Percentiles rank a stretch among this genome's conserved stretches.
phyloP scores from a whole-genome alignment of 1,140 invertebrate genomes.

The Olivierus martensii region DNA sequence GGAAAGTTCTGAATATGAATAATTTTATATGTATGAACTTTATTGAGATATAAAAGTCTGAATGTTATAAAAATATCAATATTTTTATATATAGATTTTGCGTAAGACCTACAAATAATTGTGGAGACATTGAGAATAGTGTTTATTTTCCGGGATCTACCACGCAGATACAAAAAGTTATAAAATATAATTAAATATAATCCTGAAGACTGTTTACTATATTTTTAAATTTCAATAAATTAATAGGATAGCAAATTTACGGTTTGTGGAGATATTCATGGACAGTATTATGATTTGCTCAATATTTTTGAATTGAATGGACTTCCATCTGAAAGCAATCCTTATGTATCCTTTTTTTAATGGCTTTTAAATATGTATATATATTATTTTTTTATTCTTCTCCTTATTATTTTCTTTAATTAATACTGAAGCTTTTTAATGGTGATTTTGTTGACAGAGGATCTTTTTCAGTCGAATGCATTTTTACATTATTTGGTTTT shows the following conservation, averaged over 20 bases:
- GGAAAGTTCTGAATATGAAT: too few relatives aligned
- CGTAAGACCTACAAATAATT: too few relatives aligned
- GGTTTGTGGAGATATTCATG: constrained; percentile 99
- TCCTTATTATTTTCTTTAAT: background rate
- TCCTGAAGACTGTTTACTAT: too few relatives aligned
- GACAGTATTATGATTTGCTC: constrained; percentile 95
- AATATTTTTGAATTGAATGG: constrained; percentile 98
- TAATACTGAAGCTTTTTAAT: constrained; percentile 61
- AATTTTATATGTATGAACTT: too few relatives aligned
- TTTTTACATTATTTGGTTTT: constrained; percentile 93
- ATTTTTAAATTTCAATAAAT: too few relatives aligned
- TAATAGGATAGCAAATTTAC: constrained; percentile 74
- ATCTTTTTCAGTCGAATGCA: constrained; percentile 98
- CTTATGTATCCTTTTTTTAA: constrained; percentile 59
- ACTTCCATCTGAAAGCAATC: constrained; percentile 83
- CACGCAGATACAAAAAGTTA: too few relatives aligned
- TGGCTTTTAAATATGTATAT: constrained; percentile 2
- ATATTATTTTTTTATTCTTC: background rate
- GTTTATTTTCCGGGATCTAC: too few relatives aligned
- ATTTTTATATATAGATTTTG: too few relatives aligned
- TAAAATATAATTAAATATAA: too few relatives aligned
- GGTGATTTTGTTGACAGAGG: constrained; percentile 99
- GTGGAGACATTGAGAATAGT: too few relatives aligned
- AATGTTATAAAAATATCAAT: too few relatives aligned
- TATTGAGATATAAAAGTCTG: too few relatives aligned